Percentiles rank a stretch among this genome's conserved stretches.
These are phyloP conservation scores for Agrotis puta DNA, from an alignment of 2,888 invertebrate species.

Conservation along the genomic window DNA sequence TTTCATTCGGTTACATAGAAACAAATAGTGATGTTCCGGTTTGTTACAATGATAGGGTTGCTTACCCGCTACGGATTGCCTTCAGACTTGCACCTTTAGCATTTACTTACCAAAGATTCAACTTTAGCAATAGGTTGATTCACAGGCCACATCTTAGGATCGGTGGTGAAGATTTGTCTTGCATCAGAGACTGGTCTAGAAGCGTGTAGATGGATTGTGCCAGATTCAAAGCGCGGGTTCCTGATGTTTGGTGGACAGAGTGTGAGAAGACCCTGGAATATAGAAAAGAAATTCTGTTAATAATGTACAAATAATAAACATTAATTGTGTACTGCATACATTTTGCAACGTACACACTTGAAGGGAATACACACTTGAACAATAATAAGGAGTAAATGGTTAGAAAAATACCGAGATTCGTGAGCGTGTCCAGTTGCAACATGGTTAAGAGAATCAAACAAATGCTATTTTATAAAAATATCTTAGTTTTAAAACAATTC, in stretches of 20 bases:
- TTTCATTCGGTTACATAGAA: no score
- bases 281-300: background rate
- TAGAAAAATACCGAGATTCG: background rate
- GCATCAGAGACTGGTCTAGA: constrained; percentile 90
- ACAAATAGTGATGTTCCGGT: no score
- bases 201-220: constrained; percentile 79
- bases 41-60: no score
- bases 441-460: background rate
- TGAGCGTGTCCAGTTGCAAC: background rate
- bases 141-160: constrained; percentile 92
- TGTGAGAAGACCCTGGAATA: constrained; percentile 86
- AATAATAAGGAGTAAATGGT: background rate
- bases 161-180: constrained; percentile 91
- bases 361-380: background rate
- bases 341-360: background rate
- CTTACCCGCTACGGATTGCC: no score
- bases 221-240: constrained; percentile 83
- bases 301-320: background rate
- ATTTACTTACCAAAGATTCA: constrained; percentile 77
- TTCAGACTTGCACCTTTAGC: no score
- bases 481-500: constrained; percentile 81
- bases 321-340: background rate
- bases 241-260: constrained; percentile 83
- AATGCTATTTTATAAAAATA: constrained; percentile 44
- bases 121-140: constrained; percentile 92